Evolutionary conservation across 2,113 vertebrate species (phyloP).

Genomic region (Synodontis membranacea): DNA sequence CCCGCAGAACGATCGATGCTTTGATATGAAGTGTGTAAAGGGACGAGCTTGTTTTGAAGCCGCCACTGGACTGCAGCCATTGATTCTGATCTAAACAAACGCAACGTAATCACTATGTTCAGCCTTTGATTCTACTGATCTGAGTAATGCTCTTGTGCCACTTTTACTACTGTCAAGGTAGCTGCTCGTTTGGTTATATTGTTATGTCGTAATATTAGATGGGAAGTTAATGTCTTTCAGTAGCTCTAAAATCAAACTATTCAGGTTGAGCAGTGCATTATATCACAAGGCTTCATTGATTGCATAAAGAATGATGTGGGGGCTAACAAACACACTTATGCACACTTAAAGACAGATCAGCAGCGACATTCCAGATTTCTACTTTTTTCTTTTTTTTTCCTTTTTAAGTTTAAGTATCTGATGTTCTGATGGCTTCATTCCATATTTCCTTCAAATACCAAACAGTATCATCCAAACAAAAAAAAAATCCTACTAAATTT

Average conservation of each 20-base stretch:
- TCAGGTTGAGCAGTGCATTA: background rate
- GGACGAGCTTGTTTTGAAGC: slow-evolving; percentile 12
- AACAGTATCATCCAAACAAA: background rate
- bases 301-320: background rate
- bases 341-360: background rate
- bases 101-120: background rate
- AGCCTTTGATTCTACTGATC: background rate
- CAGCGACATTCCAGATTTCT: background rate
- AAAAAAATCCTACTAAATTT: background rate
- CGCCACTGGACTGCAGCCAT: background rate
- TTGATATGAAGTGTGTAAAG: slow-evolving; percentile 23
- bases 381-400: no score
- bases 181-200: background rate
- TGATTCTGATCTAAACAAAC: slow-evolving; percentile 1
- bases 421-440: background rate
- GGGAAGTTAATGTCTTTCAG: background rate
- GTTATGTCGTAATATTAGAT: background rate
- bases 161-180: background rate
- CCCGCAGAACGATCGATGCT: slow-evolving; percentile 43
- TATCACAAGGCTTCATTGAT: background rate
- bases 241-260: background rate
- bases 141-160: background rate
- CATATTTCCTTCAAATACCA: background rate
- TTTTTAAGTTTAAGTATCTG: background rate
- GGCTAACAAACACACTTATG: background rate